Conservation (phyloP, 2,888 invertebrate species). For the Tridacna gigas region DNA sequence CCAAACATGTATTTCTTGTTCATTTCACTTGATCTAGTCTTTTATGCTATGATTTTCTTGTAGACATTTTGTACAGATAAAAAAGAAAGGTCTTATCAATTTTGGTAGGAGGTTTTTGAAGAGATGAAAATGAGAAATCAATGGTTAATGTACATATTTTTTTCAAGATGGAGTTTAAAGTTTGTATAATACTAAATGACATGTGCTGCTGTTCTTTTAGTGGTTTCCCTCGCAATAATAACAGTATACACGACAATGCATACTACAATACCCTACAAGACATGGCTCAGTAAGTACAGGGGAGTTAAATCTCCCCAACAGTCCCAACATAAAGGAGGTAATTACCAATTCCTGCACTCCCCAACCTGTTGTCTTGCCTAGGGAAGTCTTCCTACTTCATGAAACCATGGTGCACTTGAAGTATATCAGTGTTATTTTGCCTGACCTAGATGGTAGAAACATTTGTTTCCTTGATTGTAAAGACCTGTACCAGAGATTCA, state of each 20-base stretch:
- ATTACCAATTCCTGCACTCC: slow-evolving; percentile 30
- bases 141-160: no score
- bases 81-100: no score
- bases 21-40: no score
- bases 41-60: no score
- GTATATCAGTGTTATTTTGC: neutral
- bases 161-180: neutral
- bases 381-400: slow-evolving; percentile 8
- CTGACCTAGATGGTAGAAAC: neutral
- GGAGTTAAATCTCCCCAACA: slow-evolving; percentile 12
- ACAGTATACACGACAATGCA: slow-evolving; percentile 81
- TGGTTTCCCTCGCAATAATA: slow-evolving; percentile 89
- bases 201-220: slow-evolving; percentile 86
- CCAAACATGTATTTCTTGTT: no score
- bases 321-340: slow-evolving; percentile 34
- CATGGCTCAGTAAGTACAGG: slow-evolving; percentile 86
- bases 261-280: slow-evolving; percentile 81
- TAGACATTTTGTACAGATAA: no score
- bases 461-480: neutral
- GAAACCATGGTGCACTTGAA: slow-evolving; percentile 16
- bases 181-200: neutral
- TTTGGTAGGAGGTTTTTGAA: no score
- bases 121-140: no score
- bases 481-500: no score
- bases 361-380: slow-evolving; percentile 4